Conservation (phyloP, 2,888 invertebrate species). For the Orchesella flavescens region DNA sequence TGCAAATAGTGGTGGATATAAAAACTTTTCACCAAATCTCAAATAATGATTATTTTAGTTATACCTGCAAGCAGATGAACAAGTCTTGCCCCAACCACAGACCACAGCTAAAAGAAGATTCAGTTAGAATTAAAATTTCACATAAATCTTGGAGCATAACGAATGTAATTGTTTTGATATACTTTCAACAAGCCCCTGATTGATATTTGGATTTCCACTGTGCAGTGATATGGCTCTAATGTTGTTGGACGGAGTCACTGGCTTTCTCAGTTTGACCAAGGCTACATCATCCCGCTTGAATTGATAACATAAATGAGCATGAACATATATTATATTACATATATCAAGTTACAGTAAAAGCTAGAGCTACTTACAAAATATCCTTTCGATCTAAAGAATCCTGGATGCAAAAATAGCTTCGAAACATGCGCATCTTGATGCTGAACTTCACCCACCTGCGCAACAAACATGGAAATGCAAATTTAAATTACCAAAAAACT, state of each 20-base stretch:
- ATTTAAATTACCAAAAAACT: background rate
- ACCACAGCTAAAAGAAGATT: background rate
- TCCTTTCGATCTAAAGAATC: slow-evolving; percentile 30
- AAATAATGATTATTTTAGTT: too few relatives aligned
- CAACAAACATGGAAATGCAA: background rate
- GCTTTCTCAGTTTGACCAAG: slow-evolving; percentile 84
- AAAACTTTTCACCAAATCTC: too few relatives aligned
- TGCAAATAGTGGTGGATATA: slow-evolving; percentile 77
- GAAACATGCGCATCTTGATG: slow-evolving; percentile 41
- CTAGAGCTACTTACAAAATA: slow-evolving; percentile 6
- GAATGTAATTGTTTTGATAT: background rate
- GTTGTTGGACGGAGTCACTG: slow-evolving; percentile 76
- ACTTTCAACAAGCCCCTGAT: background rate
- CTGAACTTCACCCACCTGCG: background rate
- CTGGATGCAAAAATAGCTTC: slow-evolving; percentile 50
- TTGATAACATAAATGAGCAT: too few relatives aligned
- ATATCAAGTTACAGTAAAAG: too few relatives aligned
- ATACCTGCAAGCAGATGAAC: slow-evolving; percentile 75
- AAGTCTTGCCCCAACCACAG: slow-evolving; percentile 16
- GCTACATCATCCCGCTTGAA: slow-evolving; percentile 87
- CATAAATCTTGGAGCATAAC: background rate
- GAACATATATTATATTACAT: too few relatives aligned
- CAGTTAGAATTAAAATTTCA: background rate
- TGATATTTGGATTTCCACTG: slow-evolving; percentile 14
- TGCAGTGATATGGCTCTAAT: slow-evolving; percentile 1